Percentiles rank a stretch among this genome's conserved stretches.
Conservation (phyloP, 2,113 vertebrate species). For the Esox niger region DNA sequence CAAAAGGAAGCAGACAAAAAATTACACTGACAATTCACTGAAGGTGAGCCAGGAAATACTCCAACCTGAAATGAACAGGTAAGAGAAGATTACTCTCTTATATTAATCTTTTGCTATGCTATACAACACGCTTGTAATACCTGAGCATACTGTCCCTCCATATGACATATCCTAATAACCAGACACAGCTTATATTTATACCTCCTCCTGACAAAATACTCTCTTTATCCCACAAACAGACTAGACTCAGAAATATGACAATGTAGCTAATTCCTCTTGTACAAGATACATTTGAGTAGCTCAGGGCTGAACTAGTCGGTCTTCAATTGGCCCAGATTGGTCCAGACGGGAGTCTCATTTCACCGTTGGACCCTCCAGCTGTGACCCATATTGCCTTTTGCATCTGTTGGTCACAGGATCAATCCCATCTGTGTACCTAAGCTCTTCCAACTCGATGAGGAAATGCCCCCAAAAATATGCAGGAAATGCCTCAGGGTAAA, state of each 20-base stretch:
- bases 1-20: constrained; percentile 36
- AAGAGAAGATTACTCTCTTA: not conserved
- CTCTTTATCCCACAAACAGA: no score
- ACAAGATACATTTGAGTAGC: no score
- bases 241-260: no score
- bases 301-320: no score
- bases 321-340: not conserved
- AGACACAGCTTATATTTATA: no score
- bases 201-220: no score
- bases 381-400: constrained; percentile 14
- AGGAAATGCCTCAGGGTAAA: not conserved
- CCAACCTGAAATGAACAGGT: not conserved
- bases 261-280: no score
- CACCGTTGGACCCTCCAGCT: not conserved
- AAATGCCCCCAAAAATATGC: not conserved
- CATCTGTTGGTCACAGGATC: constrained; percentile 5
- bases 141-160: not conserved
- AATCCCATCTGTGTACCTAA: constrained; percentile 1
- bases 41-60: constrained; percentile 16
- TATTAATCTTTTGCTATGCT: not conserved
- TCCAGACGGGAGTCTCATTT: not conserved
- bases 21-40: constrained; percentile 23
- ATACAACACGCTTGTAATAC: not conserved
- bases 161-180: no score
- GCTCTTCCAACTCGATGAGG: not conserved